These are phyloP conservation scores for Ichneumoninae sp. DNA, from an alignment of 2,888 invertebrate genomes.

Conservation along the genomic window DNA sequence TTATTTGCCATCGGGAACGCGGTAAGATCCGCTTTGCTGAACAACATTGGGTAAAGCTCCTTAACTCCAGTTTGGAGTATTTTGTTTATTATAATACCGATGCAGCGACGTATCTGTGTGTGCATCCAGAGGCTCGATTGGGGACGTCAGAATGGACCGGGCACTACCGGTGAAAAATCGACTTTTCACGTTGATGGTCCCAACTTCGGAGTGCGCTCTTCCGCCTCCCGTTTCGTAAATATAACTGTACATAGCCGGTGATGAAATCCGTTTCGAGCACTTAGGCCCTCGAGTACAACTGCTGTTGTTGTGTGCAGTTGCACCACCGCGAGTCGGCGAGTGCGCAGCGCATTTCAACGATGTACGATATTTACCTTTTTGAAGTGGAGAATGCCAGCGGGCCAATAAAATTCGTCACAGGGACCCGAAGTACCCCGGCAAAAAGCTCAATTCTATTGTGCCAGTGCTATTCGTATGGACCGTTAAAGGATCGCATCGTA, in stretches of 20 bases:
- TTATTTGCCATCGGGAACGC: not conserved
- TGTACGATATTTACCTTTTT: not conserved
- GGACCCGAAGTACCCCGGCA: not conserved
- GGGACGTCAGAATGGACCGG: not conserved
- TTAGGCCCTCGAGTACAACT: not conserved
- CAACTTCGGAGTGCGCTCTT: not conserved
- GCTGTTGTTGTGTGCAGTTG: not conserved
- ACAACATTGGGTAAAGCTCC: not conserved
- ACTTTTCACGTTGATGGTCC: not conserved
- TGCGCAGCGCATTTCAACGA: not conserved
- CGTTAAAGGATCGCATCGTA: not conserved
- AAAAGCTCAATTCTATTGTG: not conserved
- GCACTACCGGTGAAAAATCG: not conserved
- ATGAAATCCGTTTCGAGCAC: not conserved
- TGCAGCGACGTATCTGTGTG: not conserved
- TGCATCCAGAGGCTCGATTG: not conserved
- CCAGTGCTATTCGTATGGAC: not conserved
- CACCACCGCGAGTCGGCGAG: not conserved
- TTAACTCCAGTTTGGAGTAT: not conserved
- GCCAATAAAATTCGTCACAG: not conserved
- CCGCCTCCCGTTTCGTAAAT: not conserved
- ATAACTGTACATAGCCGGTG: not conserved
- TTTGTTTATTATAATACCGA: not conserved
- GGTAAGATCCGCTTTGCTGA: not conserved
- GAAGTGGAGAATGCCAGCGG: not conserved